Conservation (phyloP, 2,888 invertebrate species). For the Stenodema calcarata region DNA sequence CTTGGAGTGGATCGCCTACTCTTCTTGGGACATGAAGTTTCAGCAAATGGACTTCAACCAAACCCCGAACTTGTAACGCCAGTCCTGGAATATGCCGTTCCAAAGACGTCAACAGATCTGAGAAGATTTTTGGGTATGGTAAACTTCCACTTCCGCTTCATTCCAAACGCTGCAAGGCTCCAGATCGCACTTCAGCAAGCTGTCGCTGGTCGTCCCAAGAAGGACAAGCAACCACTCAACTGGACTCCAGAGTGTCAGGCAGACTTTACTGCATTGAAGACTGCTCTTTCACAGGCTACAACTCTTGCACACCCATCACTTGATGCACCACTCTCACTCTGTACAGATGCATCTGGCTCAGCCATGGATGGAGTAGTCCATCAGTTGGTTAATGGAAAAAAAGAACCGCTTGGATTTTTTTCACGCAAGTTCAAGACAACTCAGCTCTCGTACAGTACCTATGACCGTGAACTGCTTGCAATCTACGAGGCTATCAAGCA, state of each 20-base stretch:
- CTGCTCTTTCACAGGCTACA: constrained; percentile 58
- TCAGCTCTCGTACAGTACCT: too few species aligned
- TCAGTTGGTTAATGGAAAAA: constrained; percentile 43
- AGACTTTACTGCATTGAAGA: constrained; percentile 57
- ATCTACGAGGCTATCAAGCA: too few species aligned
- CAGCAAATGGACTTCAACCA: constrained; percentile 58
- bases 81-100: constrained; percentile 56
- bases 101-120: constrained; percentile 45
- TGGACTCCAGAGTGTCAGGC: constrained; percentile 53
- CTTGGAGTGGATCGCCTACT: too few species aligned
- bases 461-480: too few species aligned
- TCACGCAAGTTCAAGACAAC: too few species aligned
- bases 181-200: constrained; percentile 35
- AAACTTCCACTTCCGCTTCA: too few species aligned
- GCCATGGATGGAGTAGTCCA: constrained; percentile 40
- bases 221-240: constrained; percentile 56
- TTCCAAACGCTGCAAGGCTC: constrained; percentile 46
- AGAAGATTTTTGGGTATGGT: constrained; percentile 53
- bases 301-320: constrained; percentile 59
- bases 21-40: constrained; percentile 56
- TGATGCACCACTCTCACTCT: constrained; percentile 58
- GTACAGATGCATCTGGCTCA: constrained; percentile 21
- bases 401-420: too few species aligned
- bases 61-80: constrained; percentile 59
- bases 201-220: constrained; percentile 47